Percentiles rank a stretch among this genome's conserved stretches.
phyloP scores from a whole-genome alignment of 1,140 invertebrate genomes.

The Dinoponera quadriceps region DNA sequence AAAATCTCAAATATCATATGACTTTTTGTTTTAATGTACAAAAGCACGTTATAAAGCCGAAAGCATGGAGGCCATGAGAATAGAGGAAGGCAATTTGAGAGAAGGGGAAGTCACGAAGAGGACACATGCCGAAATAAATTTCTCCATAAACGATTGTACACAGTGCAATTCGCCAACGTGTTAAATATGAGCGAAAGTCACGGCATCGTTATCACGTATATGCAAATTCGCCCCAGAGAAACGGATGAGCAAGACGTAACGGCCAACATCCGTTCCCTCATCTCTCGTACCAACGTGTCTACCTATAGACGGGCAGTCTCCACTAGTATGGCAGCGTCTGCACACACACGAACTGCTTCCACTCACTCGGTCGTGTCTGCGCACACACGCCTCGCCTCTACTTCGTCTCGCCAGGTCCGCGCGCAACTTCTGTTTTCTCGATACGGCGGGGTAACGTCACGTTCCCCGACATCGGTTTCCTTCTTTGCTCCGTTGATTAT shows the following conservation, averaged over 20 bases:
- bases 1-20: no score
- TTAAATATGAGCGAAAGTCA: conserved; percentile 54
- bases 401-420: no score
- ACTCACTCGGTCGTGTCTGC: background rate
- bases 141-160: conserved; percentile 30
- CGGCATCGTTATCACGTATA: conserved; percentile 53
- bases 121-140: conserved; percentile 24
- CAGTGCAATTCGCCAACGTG: conserved; percentile 23
- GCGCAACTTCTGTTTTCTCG: no score
- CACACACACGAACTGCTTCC: no score
- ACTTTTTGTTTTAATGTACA: no score
- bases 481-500: conserved; percentile 26
- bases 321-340: no score
- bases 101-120: no score
- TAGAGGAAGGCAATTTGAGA: background rate
- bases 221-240: conserved; percentile 33
- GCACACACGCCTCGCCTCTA: conserved; percentile 4
- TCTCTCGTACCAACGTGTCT: conserved; percentile 8
- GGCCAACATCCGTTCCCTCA: conserved; percentile 39
- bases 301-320: conserved; percentile 2
- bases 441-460: conserved; percentile 6
- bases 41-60: no score
- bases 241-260: conserved; percentile 47
- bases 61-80: background rate
- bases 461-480: conserved; percentile 22